Evolutionary conservation across 92 coral and sea anemone species (phyloP), one percentile per base, ranked within the genome.

Genomic region (Porites divaricata): DNA sequence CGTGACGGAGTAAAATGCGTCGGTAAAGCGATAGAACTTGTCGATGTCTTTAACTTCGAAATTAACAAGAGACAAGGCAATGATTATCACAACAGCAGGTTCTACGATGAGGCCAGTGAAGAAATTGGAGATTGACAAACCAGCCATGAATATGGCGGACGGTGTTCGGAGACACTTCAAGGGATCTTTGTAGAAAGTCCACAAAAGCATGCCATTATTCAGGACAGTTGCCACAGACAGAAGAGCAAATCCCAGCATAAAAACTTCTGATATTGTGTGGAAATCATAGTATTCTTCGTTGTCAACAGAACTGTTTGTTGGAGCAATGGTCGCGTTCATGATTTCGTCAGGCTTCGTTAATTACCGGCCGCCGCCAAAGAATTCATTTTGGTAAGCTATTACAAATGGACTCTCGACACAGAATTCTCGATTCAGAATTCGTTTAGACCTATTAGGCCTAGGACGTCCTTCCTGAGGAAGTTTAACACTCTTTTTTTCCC

Each of bases 121-220:
- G 67, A 94, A 91, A 78, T 94, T 90, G 15, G 98, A 86, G 59
- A 83, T 63, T 28, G 92, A 57, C 63, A 94, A 73, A 2, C 98
- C 98, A 51, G 98, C 84, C 70, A 94, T 79, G 70, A 94, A 88
- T n/a, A 88, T 71, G 9, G 98, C 86, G 72, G 90, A 83, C n/a
- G 98, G 94, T 15, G 93, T 94, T 66, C 98, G 93, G 66, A 94
- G 88, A 69, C 95, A 91, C 70, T 92, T 87, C 35, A 94, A 82
- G 35, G 98, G 98, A 77, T 94, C 98, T 81, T 74, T 89, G 95
- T 52, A 89, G 15, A 91, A 81, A 7, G 95, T 90, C 79, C 76
- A 23, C 69, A 94, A 85, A 52, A 93, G 90, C 66, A 92, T 56
- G 17, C 98, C 95, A 75, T 94, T 94, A 71, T 86, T 79, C 58